Percentiles rank a stretch among this genome's conserved stretches.
These are phyloP conservation scores for Erythrolamprus reginae DNA, from an alignment of 2,113 vertebrate species.

Conservation along the genomic window DNA sequence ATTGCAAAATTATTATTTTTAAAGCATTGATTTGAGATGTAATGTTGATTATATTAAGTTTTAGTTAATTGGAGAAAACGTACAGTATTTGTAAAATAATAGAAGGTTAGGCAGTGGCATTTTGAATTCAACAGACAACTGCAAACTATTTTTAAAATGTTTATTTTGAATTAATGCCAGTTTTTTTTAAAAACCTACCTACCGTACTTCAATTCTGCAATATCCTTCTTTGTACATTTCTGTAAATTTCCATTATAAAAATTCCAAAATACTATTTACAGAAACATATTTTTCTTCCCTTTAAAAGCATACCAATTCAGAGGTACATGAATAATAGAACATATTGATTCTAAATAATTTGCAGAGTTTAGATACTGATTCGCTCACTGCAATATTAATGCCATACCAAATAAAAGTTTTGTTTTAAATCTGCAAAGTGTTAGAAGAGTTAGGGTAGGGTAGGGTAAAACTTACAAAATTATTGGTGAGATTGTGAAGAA, in stretches of 20 bases:
- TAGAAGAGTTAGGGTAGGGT: neutral
- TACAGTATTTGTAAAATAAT: neutral
- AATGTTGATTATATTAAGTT: neutral
- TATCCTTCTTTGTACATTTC: neutral
- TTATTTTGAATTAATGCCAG: neutral
- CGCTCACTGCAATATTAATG: neutral
- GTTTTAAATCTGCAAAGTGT: neutral
- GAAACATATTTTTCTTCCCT: neutral
- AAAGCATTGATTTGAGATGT: neutral
- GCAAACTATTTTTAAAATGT: neutral
- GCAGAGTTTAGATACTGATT: neutral
- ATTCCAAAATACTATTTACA: slow-evolving; percentile 11
- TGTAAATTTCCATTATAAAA: neutral
- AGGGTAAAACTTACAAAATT: slow-evolving; percentile 89
- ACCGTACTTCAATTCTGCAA: neutral
- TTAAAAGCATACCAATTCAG: slow-evolving; percentile 1
- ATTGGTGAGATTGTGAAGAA: slow-evolving; percentile 99
- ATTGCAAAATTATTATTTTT: slow-evolving; percentile 14
- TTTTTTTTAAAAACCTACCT: accelerated
- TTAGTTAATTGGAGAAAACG: slow-evolving; percentile 10
- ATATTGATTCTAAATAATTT: neutral
- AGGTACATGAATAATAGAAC: neutral
- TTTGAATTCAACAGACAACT: neutral
- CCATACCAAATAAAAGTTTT: neutral
- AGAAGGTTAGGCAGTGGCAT: neutral